Percentiles rank a stretch among this genome's conserved stretches.
phyloP scores from a whole-genome alignment of 2,888 invertebrate species.

The Auanema sp. region DNA sequence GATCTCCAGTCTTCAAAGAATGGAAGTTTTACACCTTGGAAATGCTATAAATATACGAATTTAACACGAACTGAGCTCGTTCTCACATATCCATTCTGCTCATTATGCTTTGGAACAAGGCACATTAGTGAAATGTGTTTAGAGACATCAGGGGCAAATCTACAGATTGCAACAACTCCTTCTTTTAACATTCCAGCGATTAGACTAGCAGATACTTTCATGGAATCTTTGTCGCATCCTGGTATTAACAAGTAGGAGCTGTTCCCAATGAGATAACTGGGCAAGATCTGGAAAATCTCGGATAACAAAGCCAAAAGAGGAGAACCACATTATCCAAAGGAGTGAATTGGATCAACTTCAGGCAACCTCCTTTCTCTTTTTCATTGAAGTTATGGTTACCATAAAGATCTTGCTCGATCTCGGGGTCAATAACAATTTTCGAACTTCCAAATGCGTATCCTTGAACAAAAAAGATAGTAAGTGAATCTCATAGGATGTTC shows the following conservation, averaged over 20 bases:
- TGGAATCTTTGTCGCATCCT: conserved; percentile 10
- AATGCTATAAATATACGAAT: conserved; percentile 13
- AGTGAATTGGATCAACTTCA: conserved; percentile 41
- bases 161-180: conserved; percentile 35
- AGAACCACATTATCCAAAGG: conserved; percentile 26
- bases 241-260: conserved; percentile 32
- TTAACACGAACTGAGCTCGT: not conserved
- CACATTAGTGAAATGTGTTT: conserved; percentile 33
- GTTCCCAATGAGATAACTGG: conserved; percentile 29
- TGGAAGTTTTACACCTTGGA: conserved; percentile 32
- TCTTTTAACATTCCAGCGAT: conserved; percentile 30
- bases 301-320: not conserved
- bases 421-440: conserved; percentile 12
- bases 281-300: conserved; percentile 23
- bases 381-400: conserved; percentile 43
- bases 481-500: not conserved
- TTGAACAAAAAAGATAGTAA: not conserved
- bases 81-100: conserved; percentile 21
- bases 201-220: conserved; percentile 21
- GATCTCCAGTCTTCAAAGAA: conserved; percentile 35
- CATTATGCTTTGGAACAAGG: conserved; percentile 26
- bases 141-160: conserved; percentile 30
- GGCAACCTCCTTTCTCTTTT: conserved; percentile 32
- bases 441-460: conserved; percentile 19
- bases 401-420: conserved; percentile 21